Conservation (phyloP, 2,797 vertebrate species). For the Melanotaenia boesemani region DNA sequence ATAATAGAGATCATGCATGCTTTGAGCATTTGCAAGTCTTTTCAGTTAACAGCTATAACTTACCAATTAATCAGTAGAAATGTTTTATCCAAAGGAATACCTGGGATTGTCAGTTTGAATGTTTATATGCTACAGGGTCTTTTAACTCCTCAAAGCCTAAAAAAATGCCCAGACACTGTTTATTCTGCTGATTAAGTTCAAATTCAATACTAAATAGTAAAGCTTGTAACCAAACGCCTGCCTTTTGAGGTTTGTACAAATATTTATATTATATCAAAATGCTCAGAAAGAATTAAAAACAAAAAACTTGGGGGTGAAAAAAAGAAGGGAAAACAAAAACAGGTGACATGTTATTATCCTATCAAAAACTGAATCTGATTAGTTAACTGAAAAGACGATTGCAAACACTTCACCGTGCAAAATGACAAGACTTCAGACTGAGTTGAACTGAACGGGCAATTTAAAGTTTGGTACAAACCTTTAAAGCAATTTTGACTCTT, state of each 20-base stretch:
- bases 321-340: neutral
- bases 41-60: slow-evolving; percentile 84
- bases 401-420: slow-evolving; percentile 88
- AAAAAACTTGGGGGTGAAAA: neutral
- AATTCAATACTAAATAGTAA: neutral
- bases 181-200: neutral
- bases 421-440: slow-evolving; percentile 83
- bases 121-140: neutral
- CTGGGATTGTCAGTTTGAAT: neutral
- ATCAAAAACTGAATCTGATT: slow-evolving; percentile 56
- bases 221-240: neutral
- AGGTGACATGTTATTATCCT: slow-evolving; percentile 9
- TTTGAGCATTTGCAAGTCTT: slow-evolving; percentile 88
- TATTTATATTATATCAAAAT: slow-evolving; percentile 3
- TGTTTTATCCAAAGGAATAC: neutral
- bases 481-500: slow-evolving; percentile 99
- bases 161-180: slow-evolving; percentile 8
- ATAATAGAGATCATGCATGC: slow-evolving; percentile 83
- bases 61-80: slow-evolving; percentile 13
- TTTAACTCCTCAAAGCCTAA: neutral
- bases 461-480: slow-evolving; percentile 99
- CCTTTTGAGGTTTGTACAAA: slow-evolving; percentile 1
- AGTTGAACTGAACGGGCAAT: slow-evolving; percentile 84
- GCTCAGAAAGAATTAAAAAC: neutral
- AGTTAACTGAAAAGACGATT: slow-evolving; percentile 89